phyloP scores from a whole-genome alignment of 2,888 invertebrate genomes.

The Eristalinus aeneus region DNA sequence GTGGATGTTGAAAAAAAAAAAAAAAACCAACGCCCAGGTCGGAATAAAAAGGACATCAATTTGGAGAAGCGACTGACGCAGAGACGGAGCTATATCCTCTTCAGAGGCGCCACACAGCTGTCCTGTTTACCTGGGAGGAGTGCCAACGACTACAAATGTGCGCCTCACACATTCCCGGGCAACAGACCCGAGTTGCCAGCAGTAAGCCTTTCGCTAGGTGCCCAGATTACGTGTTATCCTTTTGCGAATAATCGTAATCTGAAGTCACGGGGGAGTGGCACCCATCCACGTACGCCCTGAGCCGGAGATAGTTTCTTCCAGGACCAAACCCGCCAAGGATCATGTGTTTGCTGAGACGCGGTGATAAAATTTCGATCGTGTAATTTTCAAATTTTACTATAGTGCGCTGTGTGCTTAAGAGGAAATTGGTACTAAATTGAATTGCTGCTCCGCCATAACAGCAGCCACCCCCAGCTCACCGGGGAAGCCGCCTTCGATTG shows the following conservation, averaged over 20 bases:
- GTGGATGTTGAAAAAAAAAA: constrained; percentile 19
- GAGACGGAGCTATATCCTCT: constrained; percentile 4
- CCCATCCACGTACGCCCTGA: constrained; percentile 13
- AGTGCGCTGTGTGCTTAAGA: neutral
- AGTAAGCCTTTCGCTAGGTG: constrained; percentile 40
- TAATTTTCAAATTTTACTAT: constrained; percentile 41
- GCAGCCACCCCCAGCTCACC: neutral
- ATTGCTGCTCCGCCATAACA: constrained; percentile 25
- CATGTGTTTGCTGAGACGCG: constrained; percentile 1
- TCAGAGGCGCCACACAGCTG: constrained; percentile 2
- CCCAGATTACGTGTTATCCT: constrained; percentile 41
- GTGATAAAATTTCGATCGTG: constrained; percentile 53
- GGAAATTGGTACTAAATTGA: constrained; percentile 51
- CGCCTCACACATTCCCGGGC: neutral
- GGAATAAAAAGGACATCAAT: constrained; percentile 51
- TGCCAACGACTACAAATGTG: neutral
- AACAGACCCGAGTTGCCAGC: constrained; percentile 21
- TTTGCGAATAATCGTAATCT: neutral
- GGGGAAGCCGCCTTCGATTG: neutral
- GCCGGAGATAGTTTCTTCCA: constrained; percentile 9
- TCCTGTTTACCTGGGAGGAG: neutral
- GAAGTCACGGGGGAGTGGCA: neutral
- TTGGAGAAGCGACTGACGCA: constrained; percentile 18
- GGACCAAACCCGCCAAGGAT: neutral
- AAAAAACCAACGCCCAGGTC: constrained; percentile 5